A percentile compares a stretch with the other conserved stretches of the same genome.
Conservation (phyloP, 2,888 invertebrate genomes). For the Drosophila atripex region DNA sequence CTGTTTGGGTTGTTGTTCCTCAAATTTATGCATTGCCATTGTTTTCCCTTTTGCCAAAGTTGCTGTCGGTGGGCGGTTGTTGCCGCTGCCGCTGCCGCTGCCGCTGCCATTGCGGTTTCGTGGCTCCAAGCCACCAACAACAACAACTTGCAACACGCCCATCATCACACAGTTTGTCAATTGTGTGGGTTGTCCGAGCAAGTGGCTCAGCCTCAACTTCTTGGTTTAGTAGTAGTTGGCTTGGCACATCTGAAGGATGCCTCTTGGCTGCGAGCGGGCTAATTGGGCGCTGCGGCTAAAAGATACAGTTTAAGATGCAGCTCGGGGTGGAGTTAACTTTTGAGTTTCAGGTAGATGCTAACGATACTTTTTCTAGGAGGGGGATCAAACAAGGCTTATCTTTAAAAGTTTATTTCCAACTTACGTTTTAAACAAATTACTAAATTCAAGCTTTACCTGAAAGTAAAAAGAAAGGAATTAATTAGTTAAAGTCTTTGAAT, state of each 20-base stretch:
- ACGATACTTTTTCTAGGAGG: background rate
- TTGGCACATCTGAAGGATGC: conserved; percentile 24
- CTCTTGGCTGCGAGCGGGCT: conserved; percentile 23
- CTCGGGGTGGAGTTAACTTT: background rate
- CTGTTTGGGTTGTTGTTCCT: conserved; percentile 44
- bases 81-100: conserved; percentile 4
- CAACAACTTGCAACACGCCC: conserved; percentile 5
- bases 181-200: conserved; percentile 40
- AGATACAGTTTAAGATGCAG: conserved; percentile 24
- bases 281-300: conserved; percentile 30
- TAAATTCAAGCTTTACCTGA: background rate
- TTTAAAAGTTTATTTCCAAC: background rate
- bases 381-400: background rate
- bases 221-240: conserved; percentile 5
- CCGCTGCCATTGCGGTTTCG: conserved; percentile 13
- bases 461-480: background rate
- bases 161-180: conserved; percentile 30
- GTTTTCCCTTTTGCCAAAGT: conserved; percentile 49
- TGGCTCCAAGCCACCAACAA: conserved; percentile 14
- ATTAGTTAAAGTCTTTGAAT: background rate
- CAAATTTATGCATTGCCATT: conserved; percentile 72
- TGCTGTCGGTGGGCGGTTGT: conserved; percentile 7
- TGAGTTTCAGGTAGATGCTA: background rate
- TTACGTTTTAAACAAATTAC: background rate
- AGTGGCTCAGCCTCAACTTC: conserved; percentile 20